These are phyloP conservation scores for Xiphophorus hellerii DNA, from an alignment of 2,113 vertebrate species.

Conservation along the genomic window DNA sequence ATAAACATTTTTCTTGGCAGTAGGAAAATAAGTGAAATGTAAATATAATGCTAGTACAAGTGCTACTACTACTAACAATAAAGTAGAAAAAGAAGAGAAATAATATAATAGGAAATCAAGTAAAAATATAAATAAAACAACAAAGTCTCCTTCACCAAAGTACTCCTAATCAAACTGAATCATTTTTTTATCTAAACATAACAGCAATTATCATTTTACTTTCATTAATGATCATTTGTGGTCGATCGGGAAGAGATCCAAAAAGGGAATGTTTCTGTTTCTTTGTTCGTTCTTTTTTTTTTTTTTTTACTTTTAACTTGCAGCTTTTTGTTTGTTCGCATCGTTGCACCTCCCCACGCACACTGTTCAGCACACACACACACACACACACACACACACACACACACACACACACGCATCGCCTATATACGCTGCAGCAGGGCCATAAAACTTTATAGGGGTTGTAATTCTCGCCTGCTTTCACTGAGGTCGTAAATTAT, in stretches of 20 bases:
- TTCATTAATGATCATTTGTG: background rate
- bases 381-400: slow-evolving; percentile 3
- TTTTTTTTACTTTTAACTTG: slow-evolving; percentile 12
- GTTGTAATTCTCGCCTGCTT: slow-evolving; percentile 73
- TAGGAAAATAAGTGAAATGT: no score
- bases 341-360: slow-evolving; percentile 17
- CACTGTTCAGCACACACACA: slow-evolving; percentile 13
- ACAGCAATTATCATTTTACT: background rate
- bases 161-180: background rate
- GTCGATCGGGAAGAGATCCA: slow-evolving; percentile 28
- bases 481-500: slow-evolving; percentile 74
- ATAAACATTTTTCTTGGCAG: no score
- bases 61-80: no score
- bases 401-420: background rate
- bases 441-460: slow-evolving; percentile 77
- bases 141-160: background rate
- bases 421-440: slow-evolving; percentile 32
- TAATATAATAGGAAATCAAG: no score
- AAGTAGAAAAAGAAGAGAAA: no score
- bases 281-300: no score
- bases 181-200: background rate
- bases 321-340: slow-evolving; percentile 30
- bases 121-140: background rate
- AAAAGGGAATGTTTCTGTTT: background rate
- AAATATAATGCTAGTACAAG: no score